phyloP scores from a whole-genome alignment of 2,113 vertebrate genomes.

The Egretta garzetta region DNA sequence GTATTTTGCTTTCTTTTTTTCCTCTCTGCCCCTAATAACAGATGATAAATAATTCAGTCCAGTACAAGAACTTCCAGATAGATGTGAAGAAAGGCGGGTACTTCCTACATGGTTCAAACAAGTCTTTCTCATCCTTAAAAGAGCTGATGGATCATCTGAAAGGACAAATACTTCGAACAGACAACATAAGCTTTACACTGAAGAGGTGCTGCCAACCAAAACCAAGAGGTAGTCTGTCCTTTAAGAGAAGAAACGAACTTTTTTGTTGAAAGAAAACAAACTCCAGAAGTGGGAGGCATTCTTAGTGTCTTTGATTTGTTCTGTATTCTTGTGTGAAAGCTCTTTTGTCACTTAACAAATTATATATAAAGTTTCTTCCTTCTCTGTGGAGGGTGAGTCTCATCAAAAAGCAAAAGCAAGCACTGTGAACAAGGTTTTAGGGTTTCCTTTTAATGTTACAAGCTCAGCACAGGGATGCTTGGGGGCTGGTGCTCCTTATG shows the following conservation, averaged over 20 bases:
- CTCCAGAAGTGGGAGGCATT: not conserved
- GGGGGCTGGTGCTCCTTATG: not conserved
- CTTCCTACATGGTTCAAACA: conserved; percentile 85
- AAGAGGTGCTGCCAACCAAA: conserved; percentile 92
- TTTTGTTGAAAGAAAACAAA: not conserved
- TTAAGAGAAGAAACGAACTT: not conserved
- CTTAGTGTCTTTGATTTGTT: not conserved
- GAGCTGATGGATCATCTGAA: conserved; percentile 92
- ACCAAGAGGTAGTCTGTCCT: conserved; percentile 82
- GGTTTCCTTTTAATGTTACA: not conserved
- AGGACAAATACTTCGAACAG: conserved; percentile 89
- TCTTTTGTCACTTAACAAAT: not conserved
- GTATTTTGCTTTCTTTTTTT: not conserved
- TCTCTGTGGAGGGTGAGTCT: not conserved
- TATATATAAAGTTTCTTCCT: not conserved
- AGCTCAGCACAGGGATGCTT: not conserved
- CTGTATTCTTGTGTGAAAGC: not conserved
- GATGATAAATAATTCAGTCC: conserved; percentile 68
- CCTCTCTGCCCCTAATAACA: not conserved
- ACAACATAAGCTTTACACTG: conserved; percentile 93
- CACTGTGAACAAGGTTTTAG: not conserved
- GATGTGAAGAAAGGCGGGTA: conserved; percentile 82
- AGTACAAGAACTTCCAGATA: conserved; percentile 98
- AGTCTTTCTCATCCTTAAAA: conserved; percentile 77
- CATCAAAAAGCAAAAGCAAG: not conserved